Evolutionary conservation across 2,113 vertebrate genomes (phyloP), one percentile per base, ranked within the genome.

Genomic region (Echinops telfairi): DNA sequence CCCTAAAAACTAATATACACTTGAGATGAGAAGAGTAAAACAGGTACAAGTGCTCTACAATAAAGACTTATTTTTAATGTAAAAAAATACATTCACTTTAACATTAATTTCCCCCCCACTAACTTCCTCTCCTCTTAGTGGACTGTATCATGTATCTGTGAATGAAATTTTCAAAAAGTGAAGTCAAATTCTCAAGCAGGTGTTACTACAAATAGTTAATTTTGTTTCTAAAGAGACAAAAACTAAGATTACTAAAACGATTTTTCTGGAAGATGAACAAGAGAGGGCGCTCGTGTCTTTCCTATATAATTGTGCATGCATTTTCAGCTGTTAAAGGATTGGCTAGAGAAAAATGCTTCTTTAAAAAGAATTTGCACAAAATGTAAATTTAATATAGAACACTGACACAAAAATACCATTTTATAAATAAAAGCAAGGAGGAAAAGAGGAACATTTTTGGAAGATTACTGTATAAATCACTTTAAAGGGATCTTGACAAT

Each of bases 241-340:
- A 66, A 40, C 40, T 83, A 83, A 92, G 66, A 68, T 68, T 9
- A 43, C 0, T 15, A 14, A 89, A 90, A 78, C 22, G 95, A 97
- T 92, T 97, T 95, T 96, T 80, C 95, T 82, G 77, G 81, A 38
- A 79, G 86, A 16, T 57, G 88, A 93, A 94, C 98, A 89, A 97
- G 87, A 97, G 98, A 95, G 97, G 97, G 97, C 98, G 97, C 95
- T 98, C 95, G 80, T 64, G 97, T 94, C 93, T 97, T 98, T 97
- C 88, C 36, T n/a, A 95, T 93, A 20, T 2, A 58, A 66, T n/a
- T 19, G 2, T 43, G 70, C 95, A 27, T 83, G 38, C 17, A 43
- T 53, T 86, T 17, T 0, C 33, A 5, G 47, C 57, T 75, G 84
- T 71, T 85, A 78, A 93, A 88, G 57, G 88, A 91, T 0, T 83